phyloP scores from a whole-genome alignment of 2,797 vertebrate species.

The Oophaga sylvatica region DNA sequence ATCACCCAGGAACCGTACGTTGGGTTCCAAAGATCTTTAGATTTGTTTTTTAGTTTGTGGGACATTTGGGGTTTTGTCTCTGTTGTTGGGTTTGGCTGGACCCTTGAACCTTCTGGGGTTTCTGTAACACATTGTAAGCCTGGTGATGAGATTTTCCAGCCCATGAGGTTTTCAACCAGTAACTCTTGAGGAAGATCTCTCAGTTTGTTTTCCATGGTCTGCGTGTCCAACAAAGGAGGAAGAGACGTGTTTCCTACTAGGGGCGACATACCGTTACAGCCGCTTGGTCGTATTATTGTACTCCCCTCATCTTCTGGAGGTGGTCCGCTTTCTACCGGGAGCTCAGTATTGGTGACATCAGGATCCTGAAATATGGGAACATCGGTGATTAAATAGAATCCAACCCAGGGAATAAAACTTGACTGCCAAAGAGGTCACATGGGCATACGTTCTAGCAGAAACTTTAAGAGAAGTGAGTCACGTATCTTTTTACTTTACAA shows the following conservation, averaged over 20 bases:
- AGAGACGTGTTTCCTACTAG: slow-evolving; percentile 74
- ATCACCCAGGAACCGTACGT: slow-evolving; percentile 90
- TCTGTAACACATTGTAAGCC: slow-evolving; percentile 64
- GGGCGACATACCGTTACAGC: slow-evolving; percentile 77
- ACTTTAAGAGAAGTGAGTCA: too few relatives aligned
- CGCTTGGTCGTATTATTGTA: slow-evolving; percentile 75
- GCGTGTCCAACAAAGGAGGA: slow-evolving; percentile 67
- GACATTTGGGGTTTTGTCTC: slow-evolving; percentile 72
- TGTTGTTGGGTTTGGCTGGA: slow-evolving; percentile 73
- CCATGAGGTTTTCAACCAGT: slow-evolving; percentile 76
- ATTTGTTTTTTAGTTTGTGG: slow-evolving; percentile 89
- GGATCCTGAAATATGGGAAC: slow-evolving; percentile 78
- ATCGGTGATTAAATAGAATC: neutral
- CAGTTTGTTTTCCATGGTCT: slow-evolving; percentile 63
- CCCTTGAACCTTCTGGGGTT: slow-evolving; percentile 70
- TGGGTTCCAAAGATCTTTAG: slow-evolving; percentile 92
- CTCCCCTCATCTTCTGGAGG: slow-evolving; percentile 78
- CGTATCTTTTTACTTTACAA: too few relatives aligned
- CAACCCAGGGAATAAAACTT: neutral
- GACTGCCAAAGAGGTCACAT: neutral
- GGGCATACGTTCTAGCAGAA: neutral
- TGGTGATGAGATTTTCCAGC: slow-evolving; percentile 61
- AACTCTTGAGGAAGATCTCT: slow-evolving; percentile 75
- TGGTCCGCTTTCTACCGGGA: slow-evolving; percentile 83
- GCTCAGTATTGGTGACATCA: slow-evolving; percentile 87